Evolutionary conservation across 2,113 vertebrate genomes (phyloP).

Genomic region (Cottus gobio): DNA sequence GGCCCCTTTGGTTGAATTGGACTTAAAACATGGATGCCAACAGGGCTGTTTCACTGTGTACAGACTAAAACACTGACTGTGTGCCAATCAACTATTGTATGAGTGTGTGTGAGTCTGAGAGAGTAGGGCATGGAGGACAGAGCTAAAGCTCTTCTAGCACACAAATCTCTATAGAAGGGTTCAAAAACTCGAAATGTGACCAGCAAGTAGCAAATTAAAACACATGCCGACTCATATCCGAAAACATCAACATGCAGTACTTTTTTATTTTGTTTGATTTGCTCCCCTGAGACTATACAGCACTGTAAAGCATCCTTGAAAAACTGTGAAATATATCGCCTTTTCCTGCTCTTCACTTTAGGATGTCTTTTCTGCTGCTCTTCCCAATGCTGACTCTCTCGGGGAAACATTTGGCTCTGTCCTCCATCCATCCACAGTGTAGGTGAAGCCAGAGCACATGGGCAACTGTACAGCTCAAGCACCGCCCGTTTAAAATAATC

Average conservation of each 20-base stretch:
- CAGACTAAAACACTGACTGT: conserved; percentile 73
- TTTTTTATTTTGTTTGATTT: conserved; percentile 37
- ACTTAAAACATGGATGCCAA: conserved; percentile 51
- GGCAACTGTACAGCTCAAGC: conserved; percentile 62
- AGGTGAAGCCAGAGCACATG: conserved; percentile 65
- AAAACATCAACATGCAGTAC: conserved; percentile 42
- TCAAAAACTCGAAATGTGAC: conserved; percentile 32
- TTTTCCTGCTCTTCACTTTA: conserved; percentile 27
- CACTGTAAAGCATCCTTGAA: conserved; percentile 64
- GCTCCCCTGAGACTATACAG: conserved; percentile 60
- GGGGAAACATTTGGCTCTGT: conserved; percentile 75
- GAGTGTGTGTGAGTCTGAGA: conserved; percentile 63
- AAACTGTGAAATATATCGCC: conserved; percentile 70
- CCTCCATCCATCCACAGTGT: conserved; percentile 72
- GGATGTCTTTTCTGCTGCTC: conserved; percentile 54
- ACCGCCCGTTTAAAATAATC: conserved; percentile 53
- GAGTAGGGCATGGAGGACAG: conserved; percentile 70
- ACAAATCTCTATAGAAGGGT: conserved; percentile 42
- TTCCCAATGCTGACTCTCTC: conserved; percentile 48
- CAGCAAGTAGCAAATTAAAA: conserved; percentile 54
- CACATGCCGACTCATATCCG: conserved; percentile 22
- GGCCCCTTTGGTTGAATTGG: conserved; percentile 36
- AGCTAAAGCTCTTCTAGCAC: conserved; percentile 67
- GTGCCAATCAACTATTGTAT: conserved; percentile 72
- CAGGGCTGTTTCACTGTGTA: conserved; percentile 64